Evolutionary conservation across 2,888 invertebrate species (phyloP), one percentile per base, ranked within the genome.

Genomic region (Pterostichus madidus): DNA sequence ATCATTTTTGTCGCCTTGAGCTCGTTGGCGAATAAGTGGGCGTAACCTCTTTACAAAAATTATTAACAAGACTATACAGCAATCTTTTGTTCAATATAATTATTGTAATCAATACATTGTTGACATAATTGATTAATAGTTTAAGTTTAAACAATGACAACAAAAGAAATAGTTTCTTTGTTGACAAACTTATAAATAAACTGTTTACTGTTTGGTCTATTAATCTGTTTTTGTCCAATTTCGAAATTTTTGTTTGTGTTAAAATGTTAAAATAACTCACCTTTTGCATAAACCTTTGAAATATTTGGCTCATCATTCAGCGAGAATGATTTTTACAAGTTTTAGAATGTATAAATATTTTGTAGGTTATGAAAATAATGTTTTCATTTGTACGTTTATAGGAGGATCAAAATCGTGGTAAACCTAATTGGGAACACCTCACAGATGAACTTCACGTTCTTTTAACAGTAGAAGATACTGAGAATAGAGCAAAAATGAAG

Each of bases 351-450:
- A 13, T 46, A 17, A 79, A 46, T 32, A 35, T 68, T 46, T 24
- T 49, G 11, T 46, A 17, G 15, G 11, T 53, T 35, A 10, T 83
- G 64, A 80, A 78, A 17, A 61, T 13, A 39, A 15, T 52, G 15
- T 17, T 77, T 17, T 83, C n/a, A 44, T 80, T 68, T 73, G 53
- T 84, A 75, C 83, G 84, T 80, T 86, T 88, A 39, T 92, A 99
- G 99, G 99, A 99, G 93, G 99, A 99, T 90, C 96, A 97, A 88
- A 99, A 99, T 92, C 94, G 99, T 90, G 99, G 99, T 86, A 99
- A 99, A 91, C 98, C 99, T 85, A 99, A 99, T 92, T 99, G 99
- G 99, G 99, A 99, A 91, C 99, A 99, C 90, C 92, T 99, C 89
- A 98, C 98, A 87, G 99, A 99, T 90, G 99, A 99, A 88, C 93